These are phyloP conservation scores for Festucalex cinctus DNA, from an alignment of 2,113 vertebrate species.

Conservation along the genomic window DNA sequence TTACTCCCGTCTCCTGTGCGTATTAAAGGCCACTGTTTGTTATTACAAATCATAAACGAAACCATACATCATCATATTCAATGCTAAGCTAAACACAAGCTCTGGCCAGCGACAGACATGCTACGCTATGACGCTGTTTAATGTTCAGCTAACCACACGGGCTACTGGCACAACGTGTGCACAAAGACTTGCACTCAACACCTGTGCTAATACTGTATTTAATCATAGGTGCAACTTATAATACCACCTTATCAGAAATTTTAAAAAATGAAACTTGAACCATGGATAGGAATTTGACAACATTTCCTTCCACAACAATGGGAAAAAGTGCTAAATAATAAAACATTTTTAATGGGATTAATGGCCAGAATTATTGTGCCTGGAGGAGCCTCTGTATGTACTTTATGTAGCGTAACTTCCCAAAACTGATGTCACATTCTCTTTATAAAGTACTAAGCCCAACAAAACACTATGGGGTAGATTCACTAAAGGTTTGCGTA, in stretches of 20 bases:
- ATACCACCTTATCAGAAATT: neutral
- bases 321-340: neutral
- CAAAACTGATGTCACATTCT: neutral
- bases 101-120: constrained; percentile 46
- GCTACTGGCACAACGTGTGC: constrained; percentile 16
- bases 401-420: neutral
- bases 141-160: constrained; percentile 40
- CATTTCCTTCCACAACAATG: neutral
- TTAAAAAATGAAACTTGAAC: neutral
- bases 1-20: constrained; percentile 65
- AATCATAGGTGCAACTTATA: neutral
- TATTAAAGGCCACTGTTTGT: constrained; percentile 67
- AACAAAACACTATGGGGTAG: no score
- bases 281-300: neutral
- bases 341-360: neutral
- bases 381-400: neutral
- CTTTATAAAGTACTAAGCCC: neutral
- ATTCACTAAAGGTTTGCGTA: no score
- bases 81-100: constrained; percentile 51
- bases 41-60: constrained; percentile 71
- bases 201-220: constrained; percentile 23
- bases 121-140: constrained; percentile 46
- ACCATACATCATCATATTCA: constrained; percentile 60
- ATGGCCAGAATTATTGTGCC: neutral
- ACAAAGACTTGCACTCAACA: constrained; percentile 30